A percentile compares a stretch with the other conserved stretches of the same genome.
Conservation (phyloP, 2,113 vertebrate species). For the Petaurus breviceps region DNA sequence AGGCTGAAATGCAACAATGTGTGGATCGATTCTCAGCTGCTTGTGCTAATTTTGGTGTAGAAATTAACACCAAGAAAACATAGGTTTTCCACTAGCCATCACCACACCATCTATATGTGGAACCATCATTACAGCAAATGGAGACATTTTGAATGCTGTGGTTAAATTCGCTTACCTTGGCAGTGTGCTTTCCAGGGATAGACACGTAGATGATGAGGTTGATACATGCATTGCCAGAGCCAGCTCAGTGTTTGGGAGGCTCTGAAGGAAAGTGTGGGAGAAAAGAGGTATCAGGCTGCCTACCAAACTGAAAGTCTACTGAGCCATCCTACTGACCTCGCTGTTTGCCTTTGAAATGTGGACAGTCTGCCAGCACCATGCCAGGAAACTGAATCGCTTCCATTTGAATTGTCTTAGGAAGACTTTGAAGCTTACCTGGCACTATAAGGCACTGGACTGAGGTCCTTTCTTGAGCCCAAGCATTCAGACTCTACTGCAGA, state of each 20-base stretch:
- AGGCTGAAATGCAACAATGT: not conserved
- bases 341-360: not conserved
- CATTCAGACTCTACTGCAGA: too few species aligned
- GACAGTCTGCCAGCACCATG: too few species aligned
- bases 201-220: not conserved
- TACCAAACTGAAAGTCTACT: not conserved
- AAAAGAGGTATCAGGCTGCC: not conserved
- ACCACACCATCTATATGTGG: not conserved
- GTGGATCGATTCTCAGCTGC: not conserved
- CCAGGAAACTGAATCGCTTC: too few species aligned
- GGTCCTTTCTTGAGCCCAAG: too few species aligned
- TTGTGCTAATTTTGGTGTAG: not conserved
- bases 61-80: not conserved
- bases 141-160: not conserved
- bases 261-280: not conserved
- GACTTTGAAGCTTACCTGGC: too few species aligned
- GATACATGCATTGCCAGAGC: not conserved
- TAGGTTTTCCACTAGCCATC: not conserved
- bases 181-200: not conserved
- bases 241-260: not conserved
- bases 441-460: not conserved
- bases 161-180: not conserved
- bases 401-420: not conserved
- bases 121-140: not conserved
- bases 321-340: not conserved